These are phyloP conservation scores for Artemia sp. DNA, from an alignment of 2,888 invertebrate species.

Conservation along the genomic window DNA sequence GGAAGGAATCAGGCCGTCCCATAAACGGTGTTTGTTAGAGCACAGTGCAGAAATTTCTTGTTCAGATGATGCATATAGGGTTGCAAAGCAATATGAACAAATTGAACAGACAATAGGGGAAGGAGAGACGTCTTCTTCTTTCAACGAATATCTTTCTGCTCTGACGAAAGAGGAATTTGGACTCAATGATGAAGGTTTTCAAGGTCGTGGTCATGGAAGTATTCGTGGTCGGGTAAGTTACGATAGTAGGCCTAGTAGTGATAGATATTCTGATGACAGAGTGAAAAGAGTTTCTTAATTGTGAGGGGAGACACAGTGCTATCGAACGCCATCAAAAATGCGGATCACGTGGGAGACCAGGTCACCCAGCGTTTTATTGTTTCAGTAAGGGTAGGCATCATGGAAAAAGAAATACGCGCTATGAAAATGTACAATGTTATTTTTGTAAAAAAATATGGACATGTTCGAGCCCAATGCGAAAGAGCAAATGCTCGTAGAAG, in stretches of 20 bases:
- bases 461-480: too few relatives aligned
- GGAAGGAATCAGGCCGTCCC: background rate
- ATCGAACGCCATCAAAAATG: background rate
- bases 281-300: background rate
- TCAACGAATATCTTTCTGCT: background rate
- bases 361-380: too few relatives aligned
- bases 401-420: background rate
- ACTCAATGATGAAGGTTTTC: background rate
- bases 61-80: background rate
- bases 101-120: background rate
- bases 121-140: background rate
- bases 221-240: background rate
- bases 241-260: background rate
- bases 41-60: background rate
- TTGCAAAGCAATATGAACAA: background rate
- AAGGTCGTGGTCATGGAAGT: too few relatives aligned
- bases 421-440: too few relatives aligned
- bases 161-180: background rate
- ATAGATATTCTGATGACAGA: background rate
- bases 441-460: too few relatives aligned
- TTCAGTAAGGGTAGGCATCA: background rate
- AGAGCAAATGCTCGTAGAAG: too few relatives aligned
- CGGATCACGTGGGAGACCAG: background rate
- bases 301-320: background rate
- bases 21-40: background rate